These are phyloP conservation scores for Reticulitermes lucifugus DNA, from an alignment of 2,888 invertebrate genomes.

Conservation along the genomic window DNA sequence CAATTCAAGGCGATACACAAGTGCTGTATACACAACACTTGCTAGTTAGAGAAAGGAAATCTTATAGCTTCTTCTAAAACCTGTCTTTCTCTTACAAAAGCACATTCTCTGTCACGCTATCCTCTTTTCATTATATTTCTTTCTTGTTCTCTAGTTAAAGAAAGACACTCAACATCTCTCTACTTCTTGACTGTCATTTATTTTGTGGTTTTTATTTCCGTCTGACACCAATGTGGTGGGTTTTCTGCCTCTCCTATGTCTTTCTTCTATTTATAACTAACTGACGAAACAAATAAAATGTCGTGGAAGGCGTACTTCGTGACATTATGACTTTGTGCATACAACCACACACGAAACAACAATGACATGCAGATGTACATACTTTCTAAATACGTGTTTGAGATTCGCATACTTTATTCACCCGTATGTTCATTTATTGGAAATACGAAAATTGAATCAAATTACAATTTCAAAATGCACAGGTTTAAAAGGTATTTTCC, in stretches of 20 bases:
- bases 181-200: background rate
- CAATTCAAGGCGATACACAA: slow-evolving; percentile 8
- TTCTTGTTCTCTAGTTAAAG: background rate
- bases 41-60: slow-evolving; percentile 27
- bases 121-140: background rate
- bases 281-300: background rate
- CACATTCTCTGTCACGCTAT: background rate
- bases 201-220: background rate
- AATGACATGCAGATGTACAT: too few relatives aligned
- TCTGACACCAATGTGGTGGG: background rate
- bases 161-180: background rate
- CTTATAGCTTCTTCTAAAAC: background rate
- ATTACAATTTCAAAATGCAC: too few relatives aligned
- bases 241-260: background rate
- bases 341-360: background rate
- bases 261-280: background rate
- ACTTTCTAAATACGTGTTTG: too few relatives aligned
- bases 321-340: background rate
- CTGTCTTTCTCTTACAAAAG: background rate
- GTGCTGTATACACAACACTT: slow-evolving; percentile 32
- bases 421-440: too few relatives aligned
- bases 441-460: too few relatives aligned
- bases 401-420: too few relatives aligned
- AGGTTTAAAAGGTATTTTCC: too few relatives aligned
- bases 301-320: background rate